phyloP scores from a whole-genome alignment of 2,888 invertebrate genomes.

The Tethea ocularis region DNA sequence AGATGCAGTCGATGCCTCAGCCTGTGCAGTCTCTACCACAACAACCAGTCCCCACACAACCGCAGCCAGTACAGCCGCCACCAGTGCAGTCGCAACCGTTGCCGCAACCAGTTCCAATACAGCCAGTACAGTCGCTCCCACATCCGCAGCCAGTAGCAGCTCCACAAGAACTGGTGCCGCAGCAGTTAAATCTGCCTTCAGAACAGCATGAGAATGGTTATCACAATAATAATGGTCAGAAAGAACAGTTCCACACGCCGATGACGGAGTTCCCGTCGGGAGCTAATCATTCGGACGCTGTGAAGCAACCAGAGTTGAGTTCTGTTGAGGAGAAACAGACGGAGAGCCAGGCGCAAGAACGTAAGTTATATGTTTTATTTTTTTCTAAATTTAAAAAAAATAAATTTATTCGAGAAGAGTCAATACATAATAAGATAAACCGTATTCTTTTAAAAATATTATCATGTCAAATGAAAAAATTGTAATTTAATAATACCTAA shows the following conservation, averaged over 20 bases:
- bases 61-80: conserved; percentile 19
- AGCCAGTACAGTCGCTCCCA: conserved; percentile 18
- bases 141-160: conserved; percentile 8
- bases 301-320: conserved; percentile 65
- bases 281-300: conserved; percentile 57
- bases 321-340: conserved; percentile 72
- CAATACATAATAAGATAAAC: too few species aligned
- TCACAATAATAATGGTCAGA: conserved; percentile 54
- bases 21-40: conserved; percentile 23
- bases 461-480: too few species aligned
- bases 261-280: conserved; percentile 71
- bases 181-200: conserved; percentile 57
- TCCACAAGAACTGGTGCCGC: conserved; percentile 52
- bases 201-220: conserved; percentile 59
- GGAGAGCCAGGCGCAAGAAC: conserved; percentile 56
- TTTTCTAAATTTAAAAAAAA: too few species aligned
- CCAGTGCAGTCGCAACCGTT: conserved; percentile 22
- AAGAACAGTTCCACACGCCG: conserved; percentile 77
- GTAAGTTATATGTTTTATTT: conserved; percentile 41
- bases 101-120: conserved; percentile 16
- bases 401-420: too few species aligned
- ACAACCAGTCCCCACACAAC: conserved; percentile 22
- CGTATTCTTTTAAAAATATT: too few species aligned
- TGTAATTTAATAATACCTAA: too few species aligned
- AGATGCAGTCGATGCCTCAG: conserved; percentile 27